phyloP scores from a whole-genome alignment of 2,113 vertebrate species.

The Mobula birostris region DNA sequence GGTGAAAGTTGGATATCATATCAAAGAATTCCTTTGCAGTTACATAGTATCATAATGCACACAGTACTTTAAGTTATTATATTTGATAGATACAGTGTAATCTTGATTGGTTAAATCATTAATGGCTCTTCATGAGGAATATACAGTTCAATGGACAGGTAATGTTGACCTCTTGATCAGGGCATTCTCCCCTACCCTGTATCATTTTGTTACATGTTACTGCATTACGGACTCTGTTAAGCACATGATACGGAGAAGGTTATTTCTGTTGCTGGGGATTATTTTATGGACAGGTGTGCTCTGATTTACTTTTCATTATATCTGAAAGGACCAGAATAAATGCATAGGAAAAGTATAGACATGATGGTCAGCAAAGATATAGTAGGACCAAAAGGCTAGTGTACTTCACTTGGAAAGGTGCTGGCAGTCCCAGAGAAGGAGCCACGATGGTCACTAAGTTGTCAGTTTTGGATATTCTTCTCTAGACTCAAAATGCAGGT shows the following conservation, averaged over 20 bases:
- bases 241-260: not conserved
- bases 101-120: not conserved
- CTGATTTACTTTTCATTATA: not conserved
- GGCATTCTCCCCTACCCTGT: not conserved
- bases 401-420: not conserved
- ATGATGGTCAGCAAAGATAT: too few species aligned
- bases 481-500: not conserved
- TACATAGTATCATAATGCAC: conserved; percentile 9
- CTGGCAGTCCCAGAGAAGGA: not conserved
- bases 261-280: not conserved
- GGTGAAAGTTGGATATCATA: not conserved
- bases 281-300: not conserved
- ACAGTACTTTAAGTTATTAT: conserved; percentile 1
- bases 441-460: not conserved
- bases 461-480: not conserved
- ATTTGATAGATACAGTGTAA: conserved; percentile 18
- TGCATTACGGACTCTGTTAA: conserved; percentile 23
- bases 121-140: conserved; percentile 15
- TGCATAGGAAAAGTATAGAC: not conserved
- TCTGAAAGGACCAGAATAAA: not conserved
- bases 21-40: conserved; percentile 20
- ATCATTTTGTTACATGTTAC: not conserved
- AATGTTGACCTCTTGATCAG: not conserved
- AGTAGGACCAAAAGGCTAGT: too few species aligned
- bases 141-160: not conserved